Evolutionary conservation across 2,888 invertebrate genomes (phyloP), one percentile per base, ranked within the genome.

Genomic region (Xestia xanthographa): DNA sequence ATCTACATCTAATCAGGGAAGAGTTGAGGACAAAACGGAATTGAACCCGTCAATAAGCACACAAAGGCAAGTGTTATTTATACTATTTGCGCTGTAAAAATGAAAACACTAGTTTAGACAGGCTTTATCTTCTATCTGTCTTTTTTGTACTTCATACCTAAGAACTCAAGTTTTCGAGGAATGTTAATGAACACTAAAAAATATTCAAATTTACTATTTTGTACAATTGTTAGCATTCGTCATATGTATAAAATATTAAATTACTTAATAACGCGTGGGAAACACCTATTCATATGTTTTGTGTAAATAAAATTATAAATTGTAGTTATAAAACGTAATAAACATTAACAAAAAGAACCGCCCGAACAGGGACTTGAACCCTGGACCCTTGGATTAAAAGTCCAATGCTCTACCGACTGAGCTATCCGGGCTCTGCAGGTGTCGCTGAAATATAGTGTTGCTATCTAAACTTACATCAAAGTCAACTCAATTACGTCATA

Each of bases 321-420:
- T 29, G 11, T 26, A 5, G 12, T 17, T 0, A 65, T 62, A 34
- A 56, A 58, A 69, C 1, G 0, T 38, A 11, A 22, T 4, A 68
- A 83, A 72, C 14, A 66, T 58, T 0, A 38, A 58, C 87, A 83
- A 83, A 83, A 83, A 86, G 84, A 53, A 70, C 80, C 96, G 96
- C 96, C 96, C 96, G 96, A 96, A 96, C 96, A 96, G 96, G 96
- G 96, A 96, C 96, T 96, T 96, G 96, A 96, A 96, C 96, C 96
- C 96, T 96, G 96, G 96, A 96, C 96, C 96, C 96, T 96, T 96
- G 96, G 96, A 96, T 96, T 96, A 96, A 96, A 96, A 96, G 96
- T 96, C 96, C 96, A 96, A 96, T 96, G 96, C 97, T 96, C 96
- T 97, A 97, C 96, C 97, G 96, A 97, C 96, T 97, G 96, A 96